Evolutionary conservation across 2,113 vertebrate species (phyloP).

Genomic region (Mirounga angustirostris): DNA sequence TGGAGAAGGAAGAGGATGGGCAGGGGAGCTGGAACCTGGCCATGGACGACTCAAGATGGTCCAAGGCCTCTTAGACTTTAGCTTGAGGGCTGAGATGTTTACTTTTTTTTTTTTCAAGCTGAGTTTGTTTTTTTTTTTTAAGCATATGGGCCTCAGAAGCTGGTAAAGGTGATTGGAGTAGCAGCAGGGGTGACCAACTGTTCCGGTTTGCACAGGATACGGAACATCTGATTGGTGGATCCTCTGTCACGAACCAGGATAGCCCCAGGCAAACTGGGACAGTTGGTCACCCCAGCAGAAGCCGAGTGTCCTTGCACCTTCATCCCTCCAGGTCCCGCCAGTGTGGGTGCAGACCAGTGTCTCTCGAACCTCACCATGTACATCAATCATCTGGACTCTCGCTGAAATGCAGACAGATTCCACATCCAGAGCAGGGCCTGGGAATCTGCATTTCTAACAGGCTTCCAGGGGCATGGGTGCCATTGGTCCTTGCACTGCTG

Average conservation of each 20-base stretch:
- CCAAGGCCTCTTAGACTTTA: background rate
- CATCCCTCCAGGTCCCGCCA: background rate
- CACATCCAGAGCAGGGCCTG: background rate
- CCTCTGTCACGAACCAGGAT: background rate
- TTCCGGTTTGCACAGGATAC: background rate
- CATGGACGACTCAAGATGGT: background rate
- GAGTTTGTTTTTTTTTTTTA: background rate
- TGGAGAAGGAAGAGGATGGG: background rate
- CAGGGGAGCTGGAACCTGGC: background rate
- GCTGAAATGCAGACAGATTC: background rate
- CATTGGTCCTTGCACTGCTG: accelerated
- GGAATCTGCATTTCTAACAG: background rate
- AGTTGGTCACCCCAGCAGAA: background rate
- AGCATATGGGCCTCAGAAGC: background rate
- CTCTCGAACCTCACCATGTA: accelerated
- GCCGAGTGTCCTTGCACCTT: accelerated
- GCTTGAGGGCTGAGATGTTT: background rate
- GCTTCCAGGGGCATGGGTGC: background rate
- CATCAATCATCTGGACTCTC: accelerated
- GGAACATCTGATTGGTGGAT: too few species aligned
- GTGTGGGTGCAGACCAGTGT: background rate
- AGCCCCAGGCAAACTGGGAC: background rate
- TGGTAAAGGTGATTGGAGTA: background rate
- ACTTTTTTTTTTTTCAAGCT: background rate
- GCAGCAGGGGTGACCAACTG: background rate